A percentile compares a stretch with the other conserved stretches of the same genome.
These are phyloP conservation scores for Dryobotodes eremita DNA, from an alignment of 2,888 invertebrate species.

Conservation along the genomic window DNA sequence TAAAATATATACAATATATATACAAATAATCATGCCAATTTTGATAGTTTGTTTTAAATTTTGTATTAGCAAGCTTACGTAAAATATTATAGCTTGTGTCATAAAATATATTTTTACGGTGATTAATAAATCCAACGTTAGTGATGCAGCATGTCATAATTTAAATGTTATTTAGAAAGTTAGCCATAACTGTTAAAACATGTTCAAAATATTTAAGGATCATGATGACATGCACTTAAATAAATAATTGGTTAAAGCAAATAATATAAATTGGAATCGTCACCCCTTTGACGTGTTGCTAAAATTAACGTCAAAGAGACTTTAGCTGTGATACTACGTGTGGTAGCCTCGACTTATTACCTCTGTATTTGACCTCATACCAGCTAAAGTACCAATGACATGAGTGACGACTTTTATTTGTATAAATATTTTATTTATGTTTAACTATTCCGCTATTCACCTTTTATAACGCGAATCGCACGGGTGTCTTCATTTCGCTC, in stretches of 20 bases:
- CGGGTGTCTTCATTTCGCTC: conserved; percentile 8
- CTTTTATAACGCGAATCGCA: conserved; percentile 23
- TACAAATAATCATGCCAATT: conserved; percentile 55
- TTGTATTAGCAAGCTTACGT: conserved; percentile 30
- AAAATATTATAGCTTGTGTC: conserved; percentile 18
- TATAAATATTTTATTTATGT: conserved; percentile 36
- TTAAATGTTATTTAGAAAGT: conserved; percentile 17
- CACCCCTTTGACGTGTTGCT: conserved; percentile 14
- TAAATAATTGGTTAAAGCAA: conserved; percentile 14
- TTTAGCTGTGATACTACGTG: conserved; percentile 13
- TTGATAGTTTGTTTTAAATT: conserved; percentile 10
- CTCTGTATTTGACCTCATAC: conserved; percentile 11
- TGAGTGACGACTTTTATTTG: conserved; percentile 31
- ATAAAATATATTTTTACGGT: conserved; percentile 3
- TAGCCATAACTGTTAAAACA: conserved; percentile 8
- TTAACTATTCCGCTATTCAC: conserved; percentile 26
- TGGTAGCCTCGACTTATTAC: neutral
- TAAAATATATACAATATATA: conserved; percentile 28
- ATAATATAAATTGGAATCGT: conserved; percentile 10
- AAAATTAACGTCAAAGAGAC: conserved; percentile 3
- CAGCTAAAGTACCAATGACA: conserved; percentile 28
- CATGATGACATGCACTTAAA: conserved; percentile 32
- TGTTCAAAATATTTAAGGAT: neutral
- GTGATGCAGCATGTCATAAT: conserved; percentile 37
- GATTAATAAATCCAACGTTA: conserved; percentile 28